Percentiles rank a stretch among this genome's conserved stretches.
phyloP scores from a whole-genome alignment of 37 sponge, comb jelly and placozoan species.

The Theonella swinhoei region DNA sequence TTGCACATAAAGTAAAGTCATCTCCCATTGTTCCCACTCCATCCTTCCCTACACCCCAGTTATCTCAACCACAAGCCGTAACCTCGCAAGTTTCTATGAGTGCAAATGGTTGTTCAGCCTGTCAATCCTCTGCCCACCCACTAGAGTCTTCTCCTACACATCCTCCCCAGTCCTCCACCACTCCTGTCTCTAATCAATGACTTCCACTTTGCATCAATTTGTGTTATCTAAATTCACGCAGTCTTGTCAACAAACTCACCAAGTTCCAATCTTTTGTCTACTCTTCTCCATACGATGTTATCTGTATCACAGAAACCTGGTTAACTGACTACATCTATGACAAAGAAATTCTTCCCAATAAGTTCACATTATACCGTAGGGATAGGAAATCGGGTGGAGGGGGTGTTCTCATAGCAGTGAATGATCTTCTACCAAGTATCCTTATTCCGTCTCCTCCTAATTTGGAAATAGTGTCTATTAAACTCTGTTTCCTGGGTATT shows the following conservation, averaged over 20 bases:
- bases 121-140: background rate
- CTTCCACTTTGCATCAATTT: background rate
- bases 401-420: slow-evolving; percentile 36
- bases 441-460: slow-evolving; percentile 7
- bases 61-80: background rate
- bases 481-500: background rate
- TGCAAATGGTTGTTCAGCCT: background rate
- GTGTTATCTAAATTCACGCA: slow-evolving; percentile 19
- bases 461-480: slow-evolving; percentile 27
- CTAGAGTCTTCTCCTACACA: background rate
- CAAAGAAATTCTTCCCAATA: slow-evolving; percentile 24
- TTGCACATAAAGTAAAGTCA: no score
- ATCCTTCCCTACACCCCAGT: background rate
- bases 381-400: slow-evolving; percentile 46
- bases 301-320: slow-evolving; percentile 48
- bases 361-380: slow-evolving; percentile 34
- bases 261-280: slow-evolving; percentile 23
- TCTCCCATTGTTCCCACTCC: background rate
- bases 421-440: background rate
- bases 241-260: slow-evolving; percentile 33
- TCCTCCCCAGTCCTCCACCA: background rate
- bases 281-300: slow-evolving; percentile 6
- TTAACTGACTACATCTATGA: slow-evolving; percentile 8
- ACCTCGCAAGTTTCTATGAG: background rate
- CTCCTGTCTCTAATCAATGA: background rate